Evolutionary conservation across 2,888 invertebrate genomes (phyloP), one percentile per base, ranked within the genome.

Genomic region (Ommatoiulus sabulosus): DNA sequence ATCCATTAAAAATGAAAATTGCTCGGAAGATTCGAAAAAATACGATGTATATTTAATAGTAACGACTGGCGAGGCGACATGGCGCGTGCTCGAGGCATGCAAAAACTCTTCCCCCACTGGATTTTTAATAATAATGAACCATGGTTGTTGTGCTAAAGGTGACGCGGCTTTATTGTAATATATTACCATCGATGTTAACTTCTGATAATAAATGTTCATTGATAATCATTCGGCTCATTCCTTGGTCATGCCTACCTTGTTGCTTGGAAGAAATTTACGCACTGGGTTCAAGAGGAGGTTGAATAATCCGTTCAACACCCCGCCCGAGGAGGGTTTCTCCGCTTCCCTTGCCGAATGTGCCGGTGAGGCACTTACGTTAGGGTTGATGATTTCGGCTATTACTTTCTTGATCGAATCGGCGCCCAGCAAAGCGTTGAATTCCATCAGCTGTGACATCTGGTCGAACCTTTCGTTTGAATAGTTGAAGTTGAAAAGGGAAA

Each of bases 401-500:
- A 91, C 91, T 20, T 91, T 90, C 87, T 92, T 92, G 15, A 93
- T 92, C 5, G 91, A 90, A 80, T 92, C 91, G 46, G 92, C 88
- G 89, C 92, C 91, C 17, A 91, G 89, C 17, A 92, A 90, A 0
- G 93, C 92, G 91, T 93, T 93, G 90, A 92, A 93, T 90, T 93
- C 93, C 90, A 92, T 92, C 84, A 93, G 91, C 89, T 92, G 90
- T n/a, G 92, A 91, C 84, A 93, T 90, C 20, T 93, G 91, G 87
- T 93, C 92, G 90, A 93, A 93, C 87, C 92, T 91, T 46, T 91
- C 89, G 44, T 92, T 90, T 0, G 92, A 91, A 90, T 93, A 93
- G 48, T 91, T 92, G 91, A 93, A 93, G 90, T 93, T 93, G 90
- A 92, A 93, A 20, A 93, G 92, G 8, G 93, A 93, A 90, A 92